These are phyloP conservation scores for Netelia melanura DNA, from an alignment of 2,888 invertebrate species.

Conservation along the genomic window DNA sequence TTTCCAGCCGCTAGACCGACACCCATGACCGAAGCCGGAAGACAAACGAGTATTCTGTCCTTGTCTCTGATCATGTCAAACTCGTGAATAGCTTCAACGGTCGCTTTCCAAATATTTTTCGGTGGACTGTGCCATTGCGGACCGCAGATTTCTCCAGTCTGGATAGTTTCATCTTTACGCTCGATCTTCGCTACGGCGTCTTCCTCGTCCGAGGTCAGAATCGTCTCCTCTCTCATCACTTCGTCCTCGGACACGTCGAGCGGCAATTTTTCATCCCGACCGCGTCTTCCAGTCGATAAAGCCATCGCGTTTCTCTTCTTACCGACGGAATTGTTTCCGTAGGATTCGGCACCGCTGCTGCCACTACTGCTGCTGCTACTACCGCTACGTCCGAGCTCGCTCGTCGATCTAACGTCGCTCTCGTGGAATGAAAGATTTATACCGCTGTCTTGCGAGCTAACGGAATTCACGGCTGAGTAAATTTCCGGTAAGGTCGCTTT, in stretches of 20 bases:
- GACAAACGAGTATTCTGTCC: slow-evolving; percentile 93
- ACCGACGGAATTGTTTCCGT: slow-evolving; percentile 75
- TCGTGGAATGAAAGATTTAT: slow-evolving; percentile 91
- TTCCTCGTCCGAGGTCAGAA: slow-evolving; percentile 64
- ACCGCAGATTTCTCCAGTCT: slow-evolving; percentile 81
- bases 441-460: slow-evolving; percentile 92
- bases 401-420: slow-evolving; percentile 86
- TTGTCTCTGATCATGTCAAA: slow-evolving; percentile 94
- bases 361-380: slow-evolving; percentile 74
- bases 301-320: slow-evolving; percentile 71
- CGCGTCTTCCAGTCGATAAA: slow-evolving; percentile 71
- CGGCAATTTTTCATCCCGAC: slow-evolving; percentile 69
- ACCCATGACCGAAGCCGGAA: slow-evolving; percentile 86
- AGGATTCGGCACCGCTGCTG: slow-evolving; percentile 82
- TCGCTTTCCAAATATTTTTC: slow-evolving; percentile 92
- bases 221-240: slow-evolving; percentile 75
- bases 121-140: slow-evolving; percentile 91
- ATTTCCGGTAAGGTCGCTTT: slow-evolving; percentile 86
- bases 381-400: slow-evolving; percentile 79
- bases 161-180: slow-evolving; percentile 75
- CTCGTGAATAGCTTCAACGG: slow-evolving; percentile 92
- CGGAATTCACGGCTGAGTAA: slow-evolving; percentile 89
- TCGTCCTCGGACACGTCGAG: slow-evolving; percentile 82
- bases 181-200: slow-evolving; percentile 53
- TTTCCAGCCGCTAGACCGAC: slow-evolving; percentile 87